Percentiles rank a stretch among this genome's conserved stretches.
phyloP scores from a whole-genome alignment of 2,797 vertebrate genomes.

The Gorsachius magnificus region DNA sequence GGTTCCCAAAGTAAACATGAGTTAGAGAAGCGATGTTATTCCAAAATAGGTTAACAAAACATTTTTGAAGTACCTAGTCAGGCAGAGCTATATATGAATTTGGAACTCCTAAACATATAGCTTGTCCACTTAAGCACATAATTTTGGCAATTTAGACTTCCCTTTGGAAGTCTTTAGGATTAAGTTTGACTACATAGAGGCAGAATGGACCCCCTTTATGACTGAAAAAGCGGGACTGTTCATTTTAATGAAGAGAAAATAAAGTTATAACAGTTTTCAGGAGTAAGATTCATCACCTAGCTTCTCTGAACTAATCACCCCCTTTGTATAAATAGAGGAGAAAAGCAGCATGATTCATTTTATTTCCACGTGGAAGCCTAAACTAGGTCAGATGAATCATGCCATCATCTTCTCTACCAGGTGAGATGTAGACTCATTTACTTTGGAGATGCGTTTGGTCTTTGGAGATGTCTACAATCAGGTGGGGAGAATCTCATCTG shows the following conservation, averaged over 20 bases:
- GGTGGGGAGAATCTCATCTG: background rate
- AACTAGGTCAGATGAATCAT: conserved; percentile 32
- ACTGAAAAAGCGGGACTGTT: background rate
- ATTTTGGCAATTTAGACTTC: background rate
- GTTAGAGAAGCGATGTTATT: background rate
- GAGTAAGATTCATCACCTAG: background rate
- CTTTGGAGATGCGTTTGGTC: background rate
- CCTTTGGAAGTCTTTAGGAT: background rate
- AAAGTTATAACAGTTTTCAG: background rate
- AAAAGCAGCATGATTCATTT: background rate
- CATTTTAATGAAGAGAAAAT: background rate
- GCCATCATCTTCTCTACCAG: background rate
- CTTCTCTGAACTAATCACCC: background rate
- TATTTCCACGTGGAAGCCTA: conserved; percentile 24
- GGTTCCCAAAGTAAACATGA: background rate
- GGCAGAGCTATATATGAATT: background rate
- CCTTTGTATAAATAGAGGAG: background rate
- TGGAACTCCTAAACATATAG: background rate
- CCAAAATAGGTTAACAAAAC: background rate
- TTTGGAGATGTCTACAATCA: background rate
- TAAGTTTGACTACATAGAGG: background rate
- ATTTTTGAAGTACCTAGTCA: background rate
- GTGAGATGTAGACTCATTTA: background rate
- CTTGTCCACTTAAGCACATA: background rate
- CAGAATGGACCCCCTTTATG: background rate